phyloP scores from a whole-genome alignment of 2,888 invertebrate species.

The Phrixothrix hirtus region DNA sequence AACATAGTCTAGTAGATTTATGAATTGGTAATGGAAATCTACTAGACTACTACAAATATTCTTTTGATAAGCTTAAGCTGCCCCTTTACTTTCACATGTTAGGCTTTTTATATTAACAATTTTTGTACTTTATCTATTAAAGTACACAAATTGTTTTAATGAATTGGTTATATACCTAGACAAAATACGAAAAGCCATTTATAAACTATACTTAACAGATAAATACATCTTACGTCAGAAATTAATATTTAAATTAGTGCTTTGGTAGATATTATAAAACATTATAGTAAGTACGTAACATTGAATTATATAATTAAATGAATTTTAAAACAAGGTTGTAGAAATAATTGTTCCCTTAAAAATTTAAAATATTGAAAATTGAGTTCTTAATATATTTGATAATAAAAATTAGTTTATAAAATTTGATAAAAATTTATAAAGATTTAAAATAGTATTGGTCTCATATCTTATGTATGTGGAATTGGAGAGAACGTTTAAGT shows the following conservation, averaged over 20 bases:
- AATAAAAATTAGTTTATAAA: slow-evolving; percentile 10
- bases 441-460: slow-evolving; percentile 29
- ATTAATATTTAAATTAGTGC: slow-evolving; percentile 19
- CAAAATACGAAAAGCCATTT: slow-evolving; percentile 4
- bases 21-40: slow-evolving; percentile 28
- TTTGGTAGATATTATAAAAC: slow-evolving; percentile 26
- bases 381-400: slow-evolving; percentile 1
- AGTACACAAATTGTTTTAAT: background rate
- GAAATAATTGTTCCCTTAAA: slow-evolving; percentile 12
- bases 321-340: background rate
- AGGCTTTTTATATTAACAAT: slow-evolving; percentile 20
- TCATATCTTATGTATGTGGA: slow-evolving; percentile 13
- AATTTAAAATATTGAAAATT: slow-evolving; percentile 3
- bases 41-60: slow-evolving; percentile 31
- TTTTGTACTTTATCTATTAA: slow-evolving; percentile 4
- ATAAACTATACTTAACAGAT: slow-evolving; percentile 39
- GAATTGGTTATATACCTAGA: background rate
- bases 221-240: slow-evolving; percentile 33
- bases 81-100: slow-evolving; percentile 52
- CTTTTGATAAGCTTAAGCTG: slow-evolving; percentile 50
- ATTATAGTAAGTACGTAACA: background rate
- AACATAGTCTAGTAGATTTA: slow-evolving; percentile 27
- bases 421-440: slow-evolving; percentile 18
- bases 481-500: background rate
- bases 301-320: background rate